Evolutionary conservation across 2,797 vertebrate species (phyloP).

Genomic region (Peromyscus melanophrys): DNA sequence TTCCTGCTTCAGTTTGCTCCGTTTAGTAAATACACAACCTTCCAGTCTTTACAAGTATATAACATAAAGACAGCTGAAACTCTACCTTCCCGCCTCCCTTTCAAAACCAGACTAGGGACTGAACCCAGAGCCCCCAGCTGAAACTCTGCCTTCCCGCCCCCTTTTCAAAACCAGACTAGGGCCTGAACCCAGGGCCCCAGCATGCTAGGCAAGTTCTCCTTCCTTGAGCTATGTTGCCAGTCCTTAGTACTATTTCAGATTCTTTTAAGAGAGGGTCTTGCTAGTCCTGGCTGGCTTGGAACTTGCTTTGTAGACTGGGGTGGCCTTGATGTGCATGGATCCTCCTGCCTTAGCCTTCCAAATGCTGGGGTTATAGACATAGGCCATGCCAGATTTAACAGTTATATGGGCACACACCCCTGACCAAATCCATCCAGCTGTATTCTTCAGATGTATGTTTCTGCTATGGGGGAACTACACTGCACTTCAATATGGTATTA

Average conservation of each 20-base stretch:
- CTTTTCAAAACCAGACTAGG: not conserved
- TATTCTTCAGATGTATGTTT: not conserved
- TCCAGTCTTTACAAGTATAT: not conserved
- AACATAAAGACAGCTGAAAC: not conserved
- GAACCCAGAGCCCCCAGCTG: not conserved
- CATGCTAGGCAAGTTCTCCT: not conserved
- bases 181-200: not conserved
- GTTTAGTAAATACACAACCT: not conserved
- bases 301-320: not conserved
- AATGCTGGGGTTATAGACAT: not conserved
- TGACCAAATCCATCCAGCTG: not conserved
- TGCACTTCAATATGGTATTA: slow-evolving; percentile 1
- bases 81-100: not conserved
- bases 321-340: not conserved
- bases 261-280: not conserved
- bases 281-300: not conserved
- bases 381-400: not conserved
- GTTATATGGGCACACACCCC: not conserved
- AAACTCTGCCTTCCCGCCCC: not conserved
- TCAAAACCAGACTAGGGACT: not conserved
- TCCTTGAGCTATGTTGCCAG: not conserved
- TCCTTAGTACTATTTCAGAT: not conserved
- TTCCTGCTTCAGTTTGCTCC: not conserved
- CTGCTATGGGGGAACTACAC: not conserved
- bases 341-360: not conserved